Base-by-base conservation (phyloP, 2,113 vertebrate species). In the Lagopus leucura region DNA sequence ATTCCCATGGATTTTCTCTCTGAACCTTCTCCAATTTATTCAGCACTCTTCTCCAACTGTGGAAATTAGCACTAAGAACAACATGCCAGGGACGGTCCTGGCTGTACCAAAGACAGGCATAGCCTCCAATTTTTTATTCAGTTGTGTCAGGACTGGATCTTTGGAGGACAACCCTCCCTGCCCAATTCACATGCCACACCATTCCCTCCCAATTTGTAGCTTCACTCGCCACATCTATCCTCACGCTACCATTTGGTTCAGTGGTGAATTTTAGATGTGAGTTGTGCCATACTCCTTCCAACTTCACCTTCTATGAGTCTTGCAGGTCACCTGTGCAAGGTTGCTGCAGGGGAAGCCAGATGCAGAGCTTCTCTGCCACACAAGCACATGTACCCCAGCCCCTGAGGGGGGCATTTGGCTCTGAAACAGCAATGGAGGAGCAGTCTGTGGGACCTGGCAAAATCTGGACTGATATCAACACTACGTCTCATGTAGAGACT, bases 111-210 rank as follows among this genome's bases (percentile, higher is more conserved):
- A 77, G 43, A 50, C 47, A 90, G 34, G 81, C 38, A 61, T 18
- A 71, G 40, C 43, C 48, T 93, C 66, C 54, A 3, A 0, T 48
- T 91, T 92, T 52, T 52, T 85, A 69, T 72, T 84, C 57, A 72
- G 16, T 30, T 30, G 22, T 21, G 11, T 67, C 63, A 55, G 18
- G 57, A 65, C 28, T 24, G 60, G 40, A 13, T 67, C 47, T 67
- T 43, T 40, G 22, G 42, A 87, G 36, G 17, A 47, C 4, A 43
- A 6, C 22, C 43, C 81, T 25, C 57, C 5, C 63, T 75, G 7
- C 38, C 63, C 3, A 0, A 34, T 17, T 61, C 8, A 42, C 27
- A 42, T 0, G 1, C 22, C 47, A 42, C 3, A 6, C 8, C 3
- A 24, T 13, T 75, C 52, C 16, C 61, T 65, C 10, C 8, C 71